Percentiles rank a stretch among this genome's conserved stretches.
Evolutionary conservation across 2,113 vertebrate genomes (phyloP).

Genomic region (Ramphastos sulfuratus): DNA sequence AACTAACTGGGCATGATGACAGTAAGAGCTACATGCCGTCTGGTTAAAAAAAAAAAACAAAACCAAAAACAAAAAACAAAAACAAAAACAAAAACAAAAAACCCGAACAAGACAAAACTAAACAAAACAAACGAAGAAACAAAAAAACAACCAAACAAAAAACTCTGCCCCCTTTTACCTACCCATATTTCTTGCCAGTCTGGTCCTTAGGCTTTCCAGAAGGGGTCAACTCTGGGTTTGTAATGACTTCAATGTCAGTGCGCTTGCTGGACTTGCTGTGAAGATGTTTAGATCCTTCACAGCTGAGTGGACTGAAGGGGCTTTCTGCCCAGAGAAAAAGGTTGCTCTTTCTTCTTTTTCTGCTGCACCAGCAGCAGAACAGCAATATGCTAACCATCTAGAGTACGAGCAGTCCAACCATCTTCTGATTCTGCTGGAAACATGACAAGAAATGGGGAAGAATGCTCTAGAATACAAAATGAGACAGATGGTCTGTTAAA

Average conservation of each 20-base stretch:
- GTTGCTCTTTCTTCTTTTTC: not conserved
- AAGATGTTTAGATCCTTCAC: not conserved
- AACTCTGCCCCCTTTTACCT: not conserved
- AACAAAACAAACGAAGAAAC: too few relatives aligned
- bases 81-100: fast-evolving
- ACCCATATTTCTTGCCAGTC: not conserved
- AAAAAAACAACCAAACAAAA: too few relatives aligned
- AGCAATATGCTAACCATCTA: not conserved
- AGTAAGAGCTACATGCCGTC: not conserved
- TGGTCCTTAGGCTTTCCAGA: not conserved
- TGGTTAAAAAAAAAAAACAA: fast-evolving
- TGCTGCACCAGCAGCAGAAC: not conserved
- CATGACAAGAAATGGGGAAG: not conserved
- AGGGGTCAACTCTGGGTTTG: not conserved
- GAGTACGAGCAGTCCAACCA: not conserved
- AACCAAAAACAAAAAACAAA: fast-evolving
- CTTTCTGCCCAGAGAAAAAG: not conserved
- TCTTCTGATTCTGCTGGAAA: constrained; percentile 26
- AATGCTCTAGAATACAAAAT: constrained; percentile 31
- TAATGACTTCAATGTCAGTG: not conserved
- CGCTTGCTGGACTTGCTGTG: not conserved
- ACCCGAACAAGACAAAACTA: too few relatives aligned
- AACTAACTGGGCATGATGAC: not conserved
- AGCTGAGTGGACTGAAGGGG: not conserved
- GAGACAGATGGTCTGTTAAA: constrained; percentile 8